phyloP scores from a whole-genome alignment of 1,140 invertebrate species.

The Agrypnia vestita region DNA sequence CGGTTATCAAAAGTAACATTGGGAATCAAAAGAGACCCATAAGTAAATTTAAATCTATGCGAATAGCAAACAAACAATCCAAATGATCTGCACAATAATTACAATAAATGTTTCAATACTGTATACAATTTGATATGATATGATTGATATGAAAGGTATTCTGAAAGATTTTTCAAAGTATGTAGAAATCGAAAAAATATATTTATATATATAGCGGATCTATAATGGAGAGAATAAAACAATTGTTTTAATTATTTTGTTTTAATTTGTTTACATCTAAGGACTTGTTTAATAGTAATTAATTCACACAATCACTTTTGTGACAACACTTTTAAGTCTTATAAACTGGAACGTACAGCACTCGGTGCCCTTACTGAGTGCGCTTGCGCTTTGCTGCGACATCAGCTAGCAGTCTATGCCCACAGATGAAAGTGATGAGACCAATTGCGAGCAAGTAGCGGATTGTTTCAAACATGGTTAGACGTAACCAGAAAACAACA shows the following conservation, averaged over 20 bases:
- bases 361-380: conserved; percentile 61
- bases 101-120: neutral
- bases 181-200: neutral
- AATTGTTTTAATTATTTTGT: conserved; percentile 4
- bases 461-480: conserved; percentile 98
- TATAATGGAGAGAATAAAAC: conserved; percentile 5
- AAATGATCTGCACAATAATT: neutral
- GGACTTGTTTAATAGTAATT: conserved; percentile 37
- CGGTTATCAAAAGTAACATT: neutral
- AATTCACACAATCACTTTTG: conserved; percentile 45
- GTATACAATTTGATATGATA: too few relatives aligned
- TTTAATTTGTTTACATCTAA: conserved; percentile 43
- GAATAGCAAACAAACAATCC: conserved; percentile 44
- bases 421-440: conserved; percentile 90
- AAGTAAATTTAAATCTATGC: conserved; percentile 59
- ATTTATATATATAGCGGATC: conserved; percentile 1
- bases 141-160: too few relatives aligned
- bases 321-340: conserved; percentile 39
- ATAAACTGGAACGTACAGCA: conserved; percentile 17
- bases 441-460: conserved; percentile 90
- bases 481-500: conserved; percentile 90
- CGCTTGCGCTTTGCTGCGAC: conserved; percentile 74
- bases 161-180: too few relatives aligned
- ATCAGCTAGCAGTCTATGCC: conserved; percentile 89
- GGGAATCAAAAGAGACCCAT: conserved; percentile 33